A percentile compares a stretch with the other conserved stretches of the same genome.
Evolutionary conservation across 2,888 invertebrate species (phyloP).

Genomic region (Lamproptera curius): DNA sequence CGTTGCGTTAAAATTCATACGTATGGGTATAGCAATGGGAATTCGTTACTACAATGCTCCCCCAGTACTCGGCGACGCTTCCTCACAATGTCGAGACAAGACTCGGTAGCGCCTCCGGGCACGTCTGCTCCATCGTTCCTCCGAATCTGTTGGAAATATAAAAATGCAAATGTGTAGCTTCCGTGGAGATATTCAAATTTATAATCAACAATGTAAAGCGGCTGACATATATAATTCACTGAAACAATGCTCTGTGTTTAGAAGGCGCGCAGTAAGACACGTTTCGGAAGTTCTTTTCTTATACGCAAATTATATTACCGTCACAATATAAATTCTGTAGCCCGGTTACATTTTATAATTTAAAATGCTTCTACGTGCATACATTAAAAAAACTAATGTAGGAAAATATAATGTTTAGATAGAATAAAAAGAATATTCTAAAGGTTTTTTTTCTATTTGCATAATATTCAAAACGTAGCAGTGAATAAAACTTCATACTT

Average conservation of each 20-base stretch:
- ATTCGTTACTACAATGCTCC: constrained; percentile 34
- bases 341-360: no score
- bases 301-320: no score
- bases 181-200: constrained; percentile 22
- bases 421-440: no score
- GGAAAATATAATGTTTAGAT: no score
- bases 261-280: constrained; percentile 13
- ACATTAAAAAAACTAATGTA: no score
- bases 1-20: constrained; percentile 7
- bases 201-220: constrained; percentile 22
- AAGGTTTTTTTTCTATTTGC: no score
- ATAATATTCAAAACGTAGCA: no score
- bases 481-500: no score
- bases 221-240: constrained; percentile 22
- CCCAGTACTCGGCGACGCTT: constrained; percentile 26
- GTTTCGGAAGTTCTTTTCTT: constrained; percentile 14
- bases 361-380: no score
- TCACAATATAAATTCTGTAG: constrained; percentile 8
- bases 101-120: constrained; percentile 29
- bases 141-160: constrained; percentile 23
- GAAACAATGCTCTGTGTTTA: constrained; percentile 20
- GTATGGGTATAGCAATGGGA: constrained; percentile 13
- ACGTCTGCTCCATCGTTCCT: constrained; percentile 36
- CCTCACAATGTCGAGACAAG: constrained; percentile 28
- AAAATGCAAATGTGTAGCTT: constrained; percentile 21